Evolutionary conservation across 2,113 vertebrate species (phyloP), one percentile per base, ranked within the genome.

Genomic region (Hemiprocne comata): DNA sequence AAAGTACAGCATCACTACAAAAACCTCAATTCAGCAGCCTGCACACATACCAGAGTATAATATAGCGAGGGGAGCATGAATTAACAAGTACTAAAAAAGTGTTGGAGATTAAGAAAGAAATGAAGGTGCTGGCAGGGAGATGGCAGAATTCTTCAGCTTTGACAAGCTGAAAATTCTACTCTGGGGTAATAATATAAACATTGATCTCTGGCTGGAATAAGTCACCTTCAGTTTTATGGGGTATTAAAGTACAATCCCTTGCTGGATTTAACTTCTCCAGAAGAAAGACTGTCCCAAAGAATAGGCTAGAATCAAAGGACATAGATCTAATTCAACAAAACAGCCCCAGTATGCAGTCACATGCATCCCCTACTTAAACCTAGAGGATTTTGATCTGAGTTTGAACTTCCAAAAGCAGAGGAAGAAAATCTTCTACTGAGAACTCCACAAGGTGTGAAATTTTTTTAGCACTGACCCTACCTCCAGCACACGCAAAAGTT

Each of bases 1-100:
- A 46, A 94, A 75, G 78, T 50, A 90, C 88, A 96, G 79, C 73
- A 73, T 87, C 88, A 84, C 76, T 90, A 93, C 44, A 90, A 94
- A 92, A 81, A 78, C 61, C 57, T 85, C 90, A 89, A 93, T 78
- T 89, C 94, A 78, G 53, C 80, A 94, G 92, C 57, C 80, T 50
- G 77, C 0, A 0, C 80, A 66, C 80, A 93, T 57, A 92, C 19
- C 69, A 33, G 79, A 78, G 69, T 21, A 81, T 75, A 94, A 92
- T 24, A 46, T 3, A 90, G 58, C 3, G 2, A 89, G 50, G n/a
- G 54, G 34, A 89, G 62, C 62, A 72, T 85, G 95, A 95, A 96
- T 93, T 96, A 93, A 84, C 85, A 95, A 90, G 75, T 29, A 78
- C 65, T 65, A 53, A 75, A 72, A 85, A 64, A 66, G 65, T 2